Evolutionary conservation across 2,113 vertebrate species (phyloP).

Genomic region (Delphinapterus leucas): DNA sequence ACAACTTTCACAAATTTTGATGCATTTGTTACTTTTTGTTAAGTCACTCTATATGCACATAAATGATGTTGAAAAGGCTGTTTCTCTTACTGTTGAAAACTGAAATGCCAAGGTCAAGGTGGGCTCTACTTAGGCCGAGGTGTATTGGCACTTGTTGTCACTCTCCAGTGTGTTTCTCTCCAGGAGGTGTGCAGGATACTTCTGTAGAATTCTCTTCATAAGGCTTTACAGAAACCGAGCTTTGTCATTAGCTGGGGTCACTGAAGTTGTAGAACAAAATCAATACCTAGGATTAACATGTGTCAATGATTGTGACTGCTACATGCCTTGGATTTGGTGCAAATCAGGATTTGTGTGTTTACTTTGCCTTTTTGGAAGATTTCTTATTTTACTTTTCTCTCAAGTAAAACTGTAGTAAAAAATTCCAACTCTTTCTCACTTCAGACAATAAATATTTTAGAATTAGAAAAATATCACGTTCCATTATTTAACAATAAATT

Average conservation of each 20-base stretch:
- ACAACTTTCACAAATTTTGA: conserved; percentile 46
- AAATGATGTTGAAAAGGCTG: conserved; percentile 17
- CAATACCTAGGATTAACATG: not conserved
- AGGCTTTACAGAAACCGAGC: not conserved
- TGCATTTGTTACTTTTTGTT: conserved; percentile 52
- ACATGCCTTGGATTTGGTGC: not conserved
- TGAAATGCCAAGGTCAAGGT: conserved; percentile 27
- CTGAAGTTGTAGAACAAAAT: not conserved
- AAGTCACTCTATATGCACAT: not conserved
- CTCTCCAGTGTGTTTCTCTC: not conserved
- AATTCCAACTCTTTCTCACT: not conserved
- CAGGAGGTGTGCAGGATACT: not conserved
- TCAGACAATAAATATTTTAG: not conserved
- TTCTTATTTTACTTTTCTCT: not conserved
- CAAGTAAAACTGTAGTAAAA: not conserved
- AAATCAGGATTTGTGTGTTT: not conserved
- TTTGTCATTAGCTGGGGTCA: not conserved
- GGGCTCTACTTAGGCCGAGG: not conserved
- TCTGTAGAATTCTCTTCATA: not conserved
- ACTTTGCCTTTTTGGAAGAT: not conserved
- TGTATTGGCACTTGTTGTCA: not conserved
- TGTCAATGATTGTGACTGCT: not conserved
- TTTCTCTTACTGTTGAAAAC: not conserved
- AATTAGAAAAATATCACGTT: not conserved
- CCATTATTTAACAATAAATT: not conserved